phyloP scores from a whole-genome alignment of 2,888 invertebrate species.

The Lochmaea crataegi region DNA sequence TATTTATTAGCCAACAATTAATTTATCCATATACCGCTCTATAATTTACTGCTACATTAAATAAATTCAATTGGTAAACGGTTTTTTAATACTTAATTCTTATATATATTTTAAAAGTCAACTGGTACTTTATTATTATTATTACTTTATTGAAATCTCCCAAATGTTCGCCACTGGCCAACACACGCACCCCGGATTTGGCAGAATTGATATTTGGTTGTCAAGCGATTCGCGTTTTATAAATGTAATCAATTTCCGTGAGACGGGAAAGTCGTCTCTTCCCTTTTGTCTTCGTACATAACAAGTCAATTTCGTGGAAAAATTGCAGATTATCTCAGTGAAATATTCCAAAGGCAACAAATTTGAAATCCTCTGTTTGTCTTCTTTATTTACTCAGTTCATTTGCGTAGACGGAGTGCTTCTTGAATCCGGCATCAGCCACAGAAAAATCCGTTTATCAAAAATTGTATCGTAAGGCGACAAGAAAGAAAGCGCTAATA shows the following conservation, averaged over 20 bases:
- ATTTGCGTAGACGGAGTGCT: conserved; percentile 37
- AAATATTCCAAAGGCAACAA: conserved; percentile 60
- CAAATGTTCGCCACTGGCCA: conserved; percentile 9
- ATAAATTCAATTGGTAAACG: too few species aligned
- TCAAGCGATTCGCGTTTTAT: conserved; percentile 54
- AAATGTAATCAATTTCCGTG: conserved; percentile 60
- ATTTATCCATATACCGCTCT: too few species aligned
- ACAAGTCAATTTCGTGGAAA: conserved; percentile 60
- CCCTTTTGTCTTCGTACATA: conserved; percentile 56
- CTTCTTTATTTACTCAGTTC: conserved; percentile 56
- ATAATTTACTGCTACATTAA: too few species aligned
- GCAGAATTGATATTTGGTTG: conserved; percentile 57
- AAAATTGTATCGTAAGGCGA: conserved; percentile 29
- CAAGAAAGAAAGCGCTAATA: conserved; percentile 25
- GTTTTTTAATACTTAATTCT: too few species aligned
- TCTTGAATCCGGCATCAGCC: conserved; percentile 30
- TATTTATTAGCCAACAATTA: too few species aligned
- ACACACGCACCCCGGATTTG: conserved; percentile 36
- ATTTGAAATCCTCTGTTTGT: conserved; percentile 59
- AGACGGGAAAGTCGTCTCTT: conserved; percentile 47
- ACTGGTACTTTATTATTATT: background rate
- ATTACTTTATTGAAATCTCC: background rate
- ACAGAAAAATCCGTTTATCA: conserved; percentile 28
- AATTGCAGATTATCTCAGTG: conserved; percentile 58
- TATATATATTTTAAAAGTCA: too few species aligned